Evolutionary conservation across 2,113 vertebrate species (phyloP).

Genomic region (Thunnus maccoyii): DNA sequence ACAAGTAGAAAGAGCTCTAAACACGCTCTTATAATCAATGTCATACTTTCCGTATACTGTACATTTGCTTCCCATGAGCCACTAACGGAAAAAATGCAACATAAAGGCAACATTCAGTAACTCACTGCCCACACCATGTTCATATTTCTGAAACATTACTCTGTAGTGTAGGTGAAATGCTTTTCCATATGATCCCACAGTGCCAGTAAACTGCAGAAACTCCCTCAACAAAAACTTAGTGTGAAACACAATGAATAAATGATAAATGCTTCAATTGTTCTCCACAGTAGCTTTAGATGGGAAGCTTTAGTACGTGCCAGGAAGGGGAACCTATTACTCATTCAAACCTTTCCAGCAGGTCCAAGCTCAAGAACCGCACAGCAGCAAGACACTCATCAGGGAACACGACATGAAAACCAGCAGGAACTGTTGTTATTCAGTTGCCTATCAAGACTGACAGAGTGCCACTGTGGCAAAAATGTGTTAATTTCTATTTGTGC

Average conservation of each 20-base stretch:
- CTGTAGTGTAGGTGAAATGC: background rate
- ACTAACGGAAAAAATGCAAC: background rate
- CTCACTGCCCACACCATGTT: background rate
- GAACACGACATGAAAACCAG: background rate
- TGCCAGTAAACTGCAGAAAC: constrained; percentile 4
- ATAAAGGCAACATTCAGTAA: background rate
- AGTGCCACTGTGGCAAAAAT: background rate
- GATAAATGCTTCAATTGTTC: background rate
- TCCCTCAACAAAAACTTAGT: background rate
- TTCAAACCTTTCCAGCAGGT: constrained; percentile 13
- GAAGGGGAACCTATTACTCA: constrained; percentile 46
- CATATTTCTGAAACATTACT: background rate
- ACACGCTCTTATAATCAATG: background rate
- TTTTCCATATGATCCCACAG: background rate
- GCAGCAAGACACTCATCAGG: background rate
- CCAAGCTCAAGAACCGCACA: background rate
- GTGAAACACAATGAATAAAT: background rate
- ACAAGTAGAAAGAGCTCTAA: background rate
- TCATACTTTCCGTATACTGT: background rate
- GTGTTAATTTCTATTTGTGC: background rate
- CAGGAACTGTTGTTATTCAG: background rate
- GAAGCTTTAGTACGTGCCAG: background rate
- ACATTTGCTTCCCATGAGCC: background rate
- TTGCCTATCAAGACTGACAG: background rate
- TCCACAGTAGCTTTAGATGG: background rate